Evolutionary conservation across 2,797 vertebrate species (phyloP), one percentile per base, ranked within the genome.

Genomic region (Melopsittacus undulatus): DNA sequence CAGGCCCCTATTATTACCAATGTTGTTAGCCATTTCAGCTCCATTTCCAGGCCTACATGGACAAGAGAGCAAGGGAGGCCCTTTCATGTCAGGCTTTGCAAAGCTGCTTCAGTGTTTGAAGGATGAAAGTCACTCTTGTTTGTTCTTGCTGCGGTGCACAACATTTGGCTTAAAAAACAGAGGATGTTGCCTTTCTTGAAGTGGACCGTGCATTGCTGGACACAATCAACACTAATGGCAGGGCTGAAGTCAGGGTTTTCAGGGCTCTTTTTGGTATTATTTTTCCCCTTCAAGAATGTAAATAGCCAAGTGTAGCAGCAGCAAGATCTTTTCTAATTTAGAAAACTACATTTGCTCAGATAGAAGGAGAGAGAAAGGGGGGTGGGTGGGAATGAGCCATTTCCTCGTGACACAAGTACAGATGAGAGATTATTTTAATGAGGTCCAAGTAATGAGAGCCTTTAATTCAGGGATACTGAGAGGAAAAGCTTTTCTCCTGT

Each of bases 1-100:
- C 97, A 97, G 98, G 97, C 97, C 98, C 98, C 98, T 98, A 98
- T 99, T 99, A 99, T 99, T 98, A 98, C 98, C 97, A 98, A 98
- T 98, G 97, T 97, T 98, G 98, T 98, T 96, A 98, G 98, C 96
- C 95, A 96, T 98, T 98, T 97, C 96, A 90, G 95, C 97, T 98
- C 98, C 98, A 98, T 99, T 99, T 99, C 97, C 97, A 94, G 96
- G 98, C 97, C 98, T 98, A 92, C 81, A 97, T 97, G 98, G 98
- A 93, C 93, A 96, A 96, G 95, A 98, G 98, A 97, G 97, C 97
- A 98, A 98, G 97, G 98, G 63, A 92, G 97, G 97, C 91, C 96
- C 98, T 99, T 99, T 99, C 98, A 99, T 98, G 98, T 99, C 97
- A 97, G 98, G 96, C 97, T 98, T 96, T 91, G 91, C 94, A 95